phyloP scores from a whole-genome alignment of 1,140 invertebrate species.

The Drosophila bocki region DNA sequence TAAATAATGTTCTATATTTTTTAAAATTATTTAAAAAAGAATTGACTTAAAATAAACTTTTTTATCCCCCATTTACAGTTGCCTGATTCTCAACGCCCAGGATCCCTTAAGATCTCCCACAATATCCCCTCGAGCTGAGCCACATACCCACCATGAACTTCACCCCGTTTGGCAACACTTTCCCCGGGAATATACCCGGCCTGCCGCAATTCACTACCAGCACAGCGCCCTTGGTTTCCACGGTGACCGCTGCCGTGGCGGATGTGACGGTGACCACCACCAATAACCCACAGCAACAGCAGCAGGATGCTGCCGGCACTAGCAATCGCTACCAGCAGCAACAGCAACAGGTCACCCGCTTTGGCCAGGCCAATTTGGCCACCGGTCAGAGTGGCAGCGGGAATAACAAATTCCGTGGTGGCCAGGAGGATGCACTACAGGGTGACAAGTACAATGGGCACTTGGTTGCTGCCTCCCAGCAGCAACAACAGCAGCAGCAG shows the following conservation, averaged over 20 bases:
- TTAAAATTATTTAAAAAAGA: too few species aligned
- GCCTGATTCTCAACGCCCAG: conserved; percentile 36
- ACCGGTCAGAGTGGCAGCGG: conserved; percentile 33
- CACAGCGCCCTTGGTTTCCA: conserved; percentile 76
- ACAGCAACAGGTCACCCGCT: conserved; percentile 73
- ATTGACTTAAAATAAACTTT: background rate
- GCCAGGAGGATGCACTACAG: conserved; percentile 60
- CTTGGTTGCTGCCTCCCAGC: conserved; percentile 61
- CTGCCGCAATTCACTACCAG: conserved; percentile 89
- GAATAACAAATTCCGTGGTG: conserved; percentile 62
- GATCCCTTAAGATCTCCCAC: conserved; percentile 9
- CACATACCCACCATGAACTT: conserved; percentile 88
- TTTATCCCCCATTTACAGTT: conserved; percentile 24
- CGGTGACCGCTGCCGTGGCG: conserved; percentile 70
- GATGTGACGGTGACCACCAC: conserved; percentile 65
- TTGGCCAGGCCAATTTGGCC: conserved; percentile 64
- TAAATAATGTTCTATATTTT: conserved; percentile 5
- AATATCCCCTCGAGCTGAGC: conserved; percentile 3
- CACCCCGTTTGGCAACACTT: conserved; percentile 88
- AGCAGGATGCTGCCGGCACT: conserved; percentile 54
- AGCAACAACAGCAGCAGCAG: conserved; percentile 61
- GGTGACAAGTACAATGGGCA: conserved; percentile 83
- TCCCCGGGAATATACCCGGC: conserved; percentile 86
- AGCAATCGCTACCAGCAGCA: conserved; percentile 74
- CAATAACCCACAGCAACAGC: conserved; percentile 58